Evolutionary conservation across 2,888 invertebrate genomes (phyloP), one percentile per base, ranked within the genome.

Genomic region (Muschampia plurimacula): DNA sequence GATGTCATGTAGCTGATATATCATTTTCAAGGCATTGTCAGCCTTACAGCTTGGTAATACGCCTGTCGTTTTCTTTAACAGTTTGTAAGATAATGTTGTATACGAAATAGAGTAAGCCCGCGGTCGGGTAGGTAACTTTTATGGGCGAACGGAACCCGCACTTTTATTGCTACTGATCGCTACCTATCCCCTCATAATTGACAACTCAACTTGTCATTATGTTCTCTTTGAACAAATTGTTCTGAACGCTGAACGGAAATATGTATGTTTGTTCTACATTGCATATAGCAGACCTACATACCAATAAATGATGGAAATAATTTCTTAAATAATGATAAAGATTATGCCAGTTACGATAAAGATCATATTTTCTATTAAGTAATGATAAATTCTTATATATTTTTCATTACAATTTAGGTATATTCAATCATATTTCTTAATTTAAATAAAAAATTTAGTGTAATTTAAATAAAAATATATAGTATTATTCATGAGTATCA

Each of bases 121-220:
- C 86, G 88, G 89, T 89, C 86, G 89, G 89, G 89, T 91, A 89
- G 91, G 89, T 90, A 88, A 88, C 86, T 92, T 93, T 93, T 92
- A 93, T 89, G 91, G 86, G 82, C 90, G 86, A 86, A 85, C 84
- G 87, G 89, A 91, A 89, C 89, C 91, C 91, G 88, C 90, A 91
- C 86, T 92, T 93, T 93, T 93, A 93, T 91, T 87, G 85, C 91
- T 88, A 83, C 87, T 92, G 92, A 93, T 93, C 92, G 93, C 91
- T 92, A 91, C 92, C 92, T 91, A 90, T 91, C 89, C 92, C 87
- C 89, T 90, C 90, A 91, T 93, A 93, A 93, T 92, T 91, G 92
- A 93, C 92, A 91, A 90, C 86, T 89, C 84, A 84, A 86, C 86
- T 90, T 89, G 90, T 92, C 91, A 90, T 93, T 92, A 92, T 88